Evolutionary conservation across 2,113 vertebrate species (phyloP).

Genomic region (Cyanoramphus novaezelandiae): DNA sequence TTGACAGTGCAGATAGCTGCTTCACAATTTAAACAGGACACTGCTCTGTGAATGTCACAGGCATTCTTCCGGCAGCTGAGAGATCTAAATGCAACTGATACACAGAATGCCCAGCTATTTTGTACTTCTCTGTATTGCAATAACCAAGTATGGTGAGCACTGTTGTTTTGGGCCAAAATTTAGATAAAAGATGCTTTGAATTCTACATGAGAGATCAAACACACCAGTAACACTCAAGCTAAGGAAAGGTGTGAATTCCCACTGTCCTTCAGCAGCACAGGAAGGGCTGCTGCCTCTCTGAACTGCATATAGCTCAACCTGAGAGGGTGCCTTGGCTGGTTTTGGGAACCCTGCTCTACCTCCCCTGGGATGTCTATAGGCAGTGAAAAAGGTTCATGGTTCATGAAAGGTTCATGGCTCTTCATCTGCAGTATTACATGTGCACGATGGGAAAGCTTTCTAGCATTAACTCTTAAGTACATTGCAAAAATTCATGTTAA

Average conservation of each 20-base stretch:
- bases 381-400: not conserved
- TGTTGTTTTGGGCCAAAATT: not conserved
- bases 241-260: not conserved
- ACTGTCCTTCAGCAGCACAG: rapidly evolving
- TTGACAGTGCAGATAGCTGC: not conserved
- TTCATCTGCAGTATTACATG: not conserved
- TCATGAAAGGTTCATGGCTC: not conserved
- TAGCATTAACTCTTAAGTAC: not conserved
- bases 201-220: not conserved
- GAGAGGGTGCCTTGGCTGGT: not conserved
- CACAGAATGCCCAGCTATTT: slow-evolving; percentile 38
- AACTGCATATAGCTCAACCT: not conserved
- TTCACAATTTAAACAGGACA: slow-evolving; percentile 24
- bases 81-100: slow-evolving; percentile 46
- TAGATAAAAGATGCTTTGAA: not conserved
- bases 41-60: not conserved
- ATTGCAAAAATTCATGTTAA: not conserved
- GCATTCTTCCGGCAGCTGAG: not conserved
- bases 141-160: slow-evolving; percentile 11
- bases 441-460: not conserved
- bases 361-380: not conserved
- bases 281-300: not conserved
- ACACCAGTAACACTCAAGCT: not conserved
- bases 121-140: slow-evolving; percentile 43
- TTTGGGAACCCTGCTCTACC: not conserved